phyloP scores from a whole-genome alignment of 2,888 invertebrate species.

The Dorcus hopei region DNA sequence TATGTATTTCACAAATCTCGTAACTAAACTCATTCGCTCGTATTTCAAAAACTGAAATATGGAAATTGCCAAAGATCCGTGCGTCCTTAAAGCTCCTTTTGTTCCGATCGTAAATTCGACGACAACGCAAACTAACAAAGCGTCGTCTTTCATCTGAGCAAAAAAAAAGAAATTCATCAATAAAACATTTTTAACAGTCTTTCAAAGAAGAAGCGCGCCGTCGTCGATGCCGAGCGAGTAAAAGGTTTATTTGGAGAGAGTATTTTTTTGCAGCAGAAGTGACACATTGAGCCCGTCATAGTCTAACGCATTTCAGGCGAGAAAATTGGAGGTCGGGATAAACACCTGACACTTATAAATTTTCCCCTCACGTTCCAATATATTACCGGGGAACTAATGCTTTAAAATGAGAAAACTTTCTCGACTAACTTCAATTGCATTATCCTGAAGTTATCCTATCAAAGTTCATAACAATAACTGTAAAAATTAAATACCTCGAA shows the following conservation, averaged over 20 bases:
- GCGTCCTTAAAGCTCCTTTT: too few species aligned
- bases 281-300: conserved; percentile 2
- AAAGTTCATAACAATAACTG: too few species aligned
- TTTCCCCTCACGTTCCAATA: conserved; percentile 10
- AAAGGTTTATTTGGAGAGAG: not conserved
- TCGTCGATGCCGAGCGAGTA: not conserved
- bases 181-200: not conserved
- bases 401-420: conserved; percentile 18
- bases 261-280: conserved; percentile 3
- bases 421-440: conserved; percentile 10
- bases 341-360: conserved; percentile 13
- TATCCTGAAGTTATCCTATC: too few species aligned
- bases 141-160: too few species aligned
- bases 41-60: too few species aligned
- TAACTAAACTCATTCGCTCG: too few species aligned
- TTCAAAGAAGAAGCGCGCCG: not conserved
- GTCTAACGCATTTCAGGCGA: conserved; percentile 6
- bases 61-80: too few species aligned
- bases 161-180: too few species aligned
- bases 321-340: conserved; percentile 7
- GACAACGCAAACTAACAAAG: too few species aligned
- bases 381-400: conserved; percentile 9
- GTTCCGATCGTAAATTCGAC: too few species aligned
- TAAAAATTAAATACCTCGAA: too few species aligned
- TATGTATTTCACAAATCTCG: too few species aligned